A percentile compares a stretch with the other conserved stretches of the same genome.
Evolutionary conservation across 2,888 invertebrate genomes (phyloP).

Genomic region (Hemicrepidius hirtus): DNA sequence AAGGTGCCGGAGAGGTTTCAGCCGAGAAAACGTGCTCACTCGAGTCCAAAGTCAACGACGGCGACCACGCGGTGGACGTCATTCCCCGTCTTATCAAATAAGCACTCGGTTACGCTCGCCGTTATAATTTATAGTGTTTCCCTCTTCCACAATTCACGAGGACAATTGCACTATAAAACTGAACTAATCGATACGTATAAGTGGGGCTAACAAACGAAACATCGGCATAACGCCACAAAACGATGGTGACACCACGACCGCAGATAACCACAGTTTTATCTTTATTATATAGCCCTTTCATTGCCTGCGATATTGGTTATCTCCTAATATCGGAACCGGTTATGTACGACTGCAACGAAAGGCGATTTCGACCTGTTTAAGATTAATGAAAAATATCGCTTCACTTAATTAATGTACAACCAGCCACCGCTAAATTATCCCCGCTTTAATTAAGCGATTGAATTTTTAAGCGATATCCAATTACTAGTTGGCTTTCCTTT

Average conservation of each 20-base stretch:
- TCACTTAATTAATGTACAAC: constrained; percentile 45
- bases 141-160: constrained; percentile 14
- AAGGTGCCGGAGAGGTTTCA: constrained; percentile 46
- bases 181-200: constrained; percentile 14
- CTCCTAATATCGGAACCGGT: constrained; percentile 21
- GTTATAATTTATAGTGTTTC: constrained; percentile 23
- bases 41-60: constrained; percentile 29
- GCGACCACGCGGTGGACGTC: constrained; percentile 27
- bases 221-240: constrained; percentile 22
- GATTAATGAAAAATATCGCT: constrained; percentile 45
- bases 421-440: constrained; percentile 30
- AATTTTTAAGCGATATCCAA: constrained; percentile 39
- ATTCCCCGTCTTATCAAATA: constrained; percentile 9
- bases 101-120: constrained; percentile 12
- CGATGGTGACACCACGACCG: constrained; percentile 16
- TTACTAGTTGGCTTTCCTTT: constrained; percentile 30
- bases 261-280: constrained; percentile 43
- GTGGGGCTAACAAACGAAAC: constrained; percentile 17
- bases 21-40: constrained; percentile 51
- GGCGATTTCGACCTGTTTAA: constrained; percentile 38
- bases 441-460: constrained; percentile 37
- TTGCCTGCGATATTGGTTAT: constrained; percentile 39
- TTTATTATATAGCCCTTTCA: constrained; percentile 48
- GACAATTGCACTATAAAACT: constrained; percentile 25
- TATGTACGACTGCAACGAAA: constrained; percentile 12